Percentiles rank a stretch among this genome's conserved stretches.
phyloP scores from a whole-genome alignment of 2,797 vertebrate genomes.

The Thunnus albacares region DNA sequence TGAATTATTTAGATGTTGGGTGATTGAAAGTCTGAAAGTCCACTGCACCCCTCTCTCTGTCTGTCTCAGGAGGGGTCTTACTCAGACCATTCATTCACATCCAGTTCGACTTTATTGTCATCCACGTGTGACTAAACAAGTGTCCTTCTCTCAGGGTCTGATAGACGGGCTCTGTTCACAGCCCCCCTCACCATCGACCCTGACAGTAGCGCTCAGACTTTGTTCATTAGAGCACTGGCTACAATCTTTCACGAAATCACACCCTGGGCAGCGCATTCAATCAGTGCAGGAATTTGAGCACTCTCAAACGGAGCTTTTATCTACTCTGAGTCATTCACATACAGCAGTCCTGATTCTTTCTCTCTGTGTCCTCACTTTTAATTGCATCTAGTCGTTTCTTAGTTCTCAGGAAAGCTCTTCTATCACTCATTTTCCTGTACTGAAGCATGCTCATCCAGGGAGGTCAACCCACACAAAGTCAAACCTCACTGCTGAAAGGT shows the following conservation, averaged over 20 bases:
- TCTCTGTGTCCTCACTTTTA: constrained; percentile 22
- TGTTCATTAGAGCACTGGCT: constrained; percentile 16
- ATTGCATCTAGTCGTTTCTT: constrained; percentile 21
- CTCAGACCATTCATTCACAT: constrained; percentile 7
- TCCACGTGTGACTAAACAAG: constrained; percentile 21
- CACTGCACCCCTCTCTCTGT: constrained; percentile 4
- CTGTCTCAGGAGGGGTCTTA: constrained; percentile 9
- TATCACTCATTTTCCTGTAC: not conserved
- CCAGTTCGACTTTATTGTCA: not conserved
- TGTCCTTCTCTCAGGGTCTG: constrained; percentile 1
- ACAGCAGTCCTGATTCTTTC: not conserved
- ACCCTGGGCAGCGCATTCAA: constrained; percentile 4
- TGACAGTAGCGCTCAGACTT: constrained; percentile 36
- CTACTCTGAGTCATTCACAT: not conserved
- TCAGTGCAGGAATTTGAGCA: constrained; percentile 28
- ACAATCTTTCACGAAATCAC: constrained; percentile 16
- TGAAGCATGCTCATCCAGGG: not conserved
- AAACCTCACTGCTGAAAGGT: constrained; percentile 33
- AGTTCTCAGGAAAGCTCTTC: not conserved
- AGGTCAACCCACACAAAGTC: constrained; percentile 17
- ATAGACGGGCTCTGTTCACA: not conserved
- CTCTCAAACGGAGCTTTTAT: constrained; percentile 27
- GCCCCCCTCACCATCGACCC: constrained; percentile 20
- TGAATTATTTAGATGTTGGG: constrained; percentile 73
- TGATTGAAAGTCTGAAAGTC: constrained; percentile 50